Evolutionary conservation across 1,140 invertebrate genomes (phyloP), one percentile per base, ranked within the genome.

Genomic region (Ceratoteleas bidentatus): DNA sequence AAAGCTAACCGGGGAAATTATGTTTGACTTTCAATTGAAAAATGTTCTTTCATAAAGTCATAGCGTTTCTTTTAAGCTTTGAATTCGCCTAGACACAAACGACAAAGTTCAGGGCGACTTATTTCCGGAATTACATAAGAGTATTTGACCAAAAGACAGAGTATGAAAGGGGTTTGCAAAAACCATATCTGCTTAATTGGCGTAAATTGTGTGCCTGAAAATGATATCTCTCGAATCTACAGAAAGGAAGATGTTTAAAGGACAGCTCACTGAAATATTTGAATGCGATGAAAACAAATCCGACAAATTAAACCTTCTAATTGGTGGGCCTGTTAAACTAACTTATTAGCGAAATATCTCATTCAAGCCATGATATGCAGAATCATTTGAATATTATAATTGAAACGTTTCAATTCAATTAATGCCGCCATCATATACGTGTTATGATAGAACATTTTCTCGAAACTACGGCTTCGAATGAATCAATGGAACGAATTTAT

Each of bases 231-330:
- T 54, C 38, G 11, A 49, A 54, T 14, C 13, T 15, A 58, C 14
- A 76, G 49, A 68, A 76, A 49, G 32, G 32, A 33, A 16, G 47
- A 52, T 60, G 45, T 58, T 32, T 49, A 77, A 77, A 77, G 65
- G 52, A 77, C 56, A 77, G 49, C 45, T 68, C 47, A 16, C 13
- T 45, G 10, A 64, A 64, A 38, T 65, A n/a, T 70, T 60, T 78
- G 33, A 57, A 78, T 53, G 16, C 43, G 33, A 11, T 58, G 66
- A 72, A 65, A 72, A 60, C 61, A 70, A 72, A 70, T 70, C 75
- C 40, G 60, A 58, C 36, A 65, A 65, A 60, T 78, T 65, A 72
- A 72, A 47, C 66, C 33, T 32, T 60, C 75, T 78, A 78, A 78
- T 78, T 78, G 36, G 61, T 78, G 38, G 52, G 16, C 53, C 24